Percentiles rank a stretch among this genome's conserved stretches.
phyloP scores from a whole-genome alignment of 2,113 vertebrate species.

The Vombatus ursinus region DNA sequence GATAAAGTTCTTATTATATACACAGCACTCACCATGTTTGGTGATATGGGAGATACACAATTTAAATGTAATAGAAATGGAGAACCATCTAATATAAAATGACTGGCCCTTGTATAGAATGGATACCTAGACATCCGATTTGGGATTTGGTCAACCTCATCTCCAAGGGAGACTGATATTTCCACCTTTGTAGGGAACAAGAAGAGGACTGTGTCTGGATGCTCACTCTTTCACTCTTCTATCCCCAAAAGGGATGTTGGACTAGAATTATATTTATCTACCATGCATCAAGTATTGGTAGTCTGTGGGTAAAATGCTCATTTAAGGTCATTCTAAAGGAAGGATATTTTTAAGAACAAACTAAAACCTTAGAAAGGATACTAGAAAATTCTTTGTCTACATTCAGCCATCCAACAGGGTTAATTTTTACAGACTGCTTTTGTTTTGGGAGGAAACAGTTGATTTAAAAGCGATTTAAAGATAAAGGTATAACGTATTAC shows the following conservation, averaged over 20 bases:
- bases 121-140: neutral
- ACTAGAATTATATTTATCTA: neutral
- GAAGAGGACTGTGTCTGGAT: neutral
- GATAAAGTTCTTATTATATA: neutral
- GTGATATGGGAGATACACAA: no score
- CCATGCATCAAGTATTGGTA: neutral
- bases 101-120: neutral
- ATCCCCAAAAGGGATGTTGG: neutral
- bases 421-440: neutral
- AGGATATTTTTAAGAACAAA: neutral
- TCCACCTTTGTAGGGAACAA: neutral
- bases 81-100: neutral
- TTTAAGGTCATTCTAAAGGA: neutral
- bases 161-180: neutral
- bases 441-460: neutral
- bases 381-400: neutral
- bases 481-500: neutral
- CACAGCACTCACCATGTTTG: neutral
- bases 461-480: neutral
- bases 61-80: no score
- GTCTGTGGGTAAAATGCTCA: neutral
- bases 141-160: neutral
- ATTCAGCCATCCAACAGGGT: neutral
- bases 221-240: neutral
- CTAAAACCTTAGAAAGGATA: neutral